Conservation (phyloP, 2,113 vertebrate species). For the Orycteropus afer region DNA sequence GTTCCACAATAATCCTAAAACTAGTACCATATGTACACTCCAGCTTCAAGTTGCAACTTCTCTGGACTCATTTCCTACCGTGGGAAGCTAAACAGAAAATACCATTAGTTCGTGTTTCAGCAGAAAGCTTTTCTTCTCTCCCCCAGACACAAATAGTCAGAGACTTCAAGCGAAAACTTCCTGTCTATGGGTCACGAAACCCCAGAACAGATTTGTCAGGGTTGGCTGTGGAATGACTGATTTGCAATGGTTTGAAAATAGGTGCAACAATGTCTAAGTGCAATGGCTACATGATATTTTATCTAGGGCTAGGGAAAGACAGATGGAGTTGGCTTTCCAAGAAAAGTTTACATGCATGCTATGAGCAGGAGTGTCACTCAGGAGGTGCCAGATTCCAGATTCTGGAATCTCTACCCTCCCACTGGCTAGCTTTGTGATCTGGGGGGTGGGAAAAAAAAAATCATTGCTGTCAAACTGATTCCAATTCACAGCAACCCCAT, state of each 20-base stretch:
- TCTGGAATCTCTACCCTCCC: neutral
- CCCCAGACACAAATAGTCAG: conserved; percentile 22
- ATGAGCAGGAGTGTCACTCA: neutral
- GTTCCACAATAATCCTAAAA: conserved; percentile 10
- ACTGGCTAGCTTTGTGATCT: neutral
- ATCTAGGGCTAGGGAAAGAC: neutral
- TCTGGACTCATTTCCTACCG: conserved; percentile 69
- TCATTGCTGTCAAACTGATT: neutral
- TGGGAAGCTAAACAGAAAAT: conserved; percentile 77
- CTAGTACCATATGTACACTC: conserved; percentile 68
- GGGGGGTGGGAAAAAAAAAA: neutral
- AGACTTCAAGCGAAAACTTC: conserved; percentile 38
- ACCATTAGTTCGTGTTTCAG: conserved; percentile 60
- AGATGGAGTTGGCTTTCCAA: neutral
- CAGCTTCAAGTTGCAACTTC: conserved; percentile 54
- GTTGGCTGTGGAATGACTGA: neutral
- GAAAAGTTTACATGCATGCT: neutral
- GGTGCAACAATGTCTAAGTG: neutral
- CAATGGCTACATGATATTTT: rapidly evolving
- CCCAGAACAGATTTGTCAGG: neutral
- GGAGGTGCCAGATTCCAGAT: neutral
- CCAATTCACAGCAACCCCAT: neutral
- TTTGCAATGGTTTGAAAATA: neutral
- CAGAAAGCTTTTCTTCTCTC: conserved; percentile 22
- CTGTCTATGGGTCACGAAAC: neutral